Evolutionary conservation across 2,113 vertebrate species (phyloP).

Genomic region (Nasalis larvatus): DNA sequence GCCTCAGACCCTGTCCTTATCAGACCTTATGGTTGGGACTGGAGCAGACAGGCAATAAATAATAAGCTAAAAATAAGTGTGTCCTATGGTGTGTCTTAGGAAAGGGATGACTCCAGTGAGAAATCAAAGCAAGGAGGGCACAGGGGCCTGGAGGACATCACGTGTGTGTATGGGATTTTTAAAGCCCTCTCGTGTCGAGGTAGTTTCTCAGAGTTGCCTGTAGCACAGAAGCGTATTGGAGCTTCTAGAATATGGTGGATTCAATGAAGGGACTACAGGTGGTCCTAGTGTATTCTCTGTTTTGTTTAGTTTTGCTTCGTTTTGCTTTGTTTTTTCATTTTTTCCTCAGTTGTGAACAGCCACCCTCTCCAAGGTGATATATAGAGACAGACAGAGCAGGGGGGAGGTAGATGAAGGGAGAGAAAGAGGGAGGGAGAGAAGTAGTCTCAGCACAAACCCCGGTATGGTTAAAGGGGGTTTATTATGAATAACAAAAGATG

Average conservation of each 20-base stretch:
- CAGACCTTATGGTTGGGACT: not conserved
- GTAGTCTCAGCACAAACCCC: not conserved
- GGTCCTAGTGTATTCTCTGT: not conserved
- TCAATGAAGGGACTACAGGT: not conserved
- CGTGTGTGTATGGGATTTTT: accelerated
- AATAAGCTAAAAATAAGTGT: not conserved
- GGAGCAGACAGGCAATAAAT: too few relatives aligned
- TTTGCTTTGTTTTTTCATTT: not conserved
- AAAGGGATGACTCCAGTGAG: not conserved
- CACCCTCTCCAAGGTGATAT: not conserved
- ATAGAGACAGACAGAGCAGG: not conserved
- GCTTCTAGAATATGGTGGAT: not conserved
- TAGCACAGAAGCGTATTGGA: not conserved
- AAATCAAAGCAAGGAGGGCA: not conserved
- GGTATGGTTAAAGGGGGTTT: not conserved
- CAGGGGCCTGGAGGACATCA: not conserved
- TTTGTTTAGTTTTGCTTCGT: not conserved
- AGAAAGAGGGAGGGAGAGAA: not conserved
- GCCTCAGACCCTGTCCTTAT: not conserved
- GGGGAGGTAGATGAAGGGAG: not conserved
- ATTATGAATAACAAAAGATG: not conserved
- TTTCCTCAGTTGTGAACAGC: not conserved
- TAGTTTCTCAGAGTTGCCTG: not conserved
- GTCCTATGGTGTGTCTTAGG: not conserved
- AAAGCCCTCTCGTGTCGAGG: accelerated